phyloP scores from a whole-genome alignment of 1,140 invertebrate genomes.

The Megalopta genalis region DNA sequence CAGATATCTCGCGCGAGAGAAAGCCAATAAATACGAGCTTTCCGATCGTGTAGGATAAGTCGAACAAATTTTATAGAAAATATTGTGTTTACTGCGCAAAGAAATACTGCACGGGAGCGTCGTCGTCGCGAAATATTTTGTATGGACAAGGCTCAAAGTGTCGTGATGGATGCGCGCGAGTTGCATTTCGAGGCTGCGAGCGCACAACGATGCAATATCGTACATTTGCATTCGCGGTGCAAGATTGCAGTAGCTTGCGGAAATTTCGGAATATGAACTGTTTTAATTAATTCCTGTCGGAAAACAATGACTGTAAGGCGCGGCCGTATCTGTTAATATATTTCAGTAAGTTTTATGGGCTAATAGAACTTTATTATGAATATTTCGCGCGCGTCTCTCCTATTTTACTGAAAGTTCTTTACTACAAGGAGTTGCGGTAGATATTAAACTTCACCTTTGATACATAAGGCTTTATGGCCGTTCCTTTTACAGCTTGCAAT shows the following conservation, averaged over 20 bases:
- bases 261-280: background rate
- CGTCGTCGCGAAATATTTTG: no score
- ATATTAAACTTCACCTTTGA: slow-evolving; percentile 19
- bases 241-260: no score
- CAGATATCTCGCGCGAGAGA: background rate
- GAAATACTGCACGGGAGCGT: no score
- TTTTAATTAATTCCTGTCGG: background rate
- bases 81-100: background rate
- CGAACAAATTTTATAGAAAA: background rate
- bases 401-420: background rate
- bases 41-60: background rate
- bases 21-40: background rate
- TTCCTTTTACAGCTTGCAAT: slow-evolving; percentile 22
- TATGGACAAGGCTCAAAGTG: no score
- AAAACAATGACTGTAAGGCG: background rate
- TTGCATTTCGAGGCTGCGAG: no score
- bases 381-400: background rate
- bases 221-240: no score
- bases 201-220: no score
- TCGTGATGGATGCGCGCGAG: no score
- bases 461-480: slow-evolving; percentile 13
- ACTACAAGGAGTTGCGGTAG: background rate
- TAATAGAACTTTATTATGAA: background rate
- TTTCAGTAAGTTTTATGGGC: background rate
- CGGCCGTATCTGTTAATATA: background rate